A percentile compares a stretch with the other conserved stretches of the same genome.
phyloP scores from a whole-genome alignment of 2,797 vertebrate species.

The Pipistrellus pipistrellus region DNA sequence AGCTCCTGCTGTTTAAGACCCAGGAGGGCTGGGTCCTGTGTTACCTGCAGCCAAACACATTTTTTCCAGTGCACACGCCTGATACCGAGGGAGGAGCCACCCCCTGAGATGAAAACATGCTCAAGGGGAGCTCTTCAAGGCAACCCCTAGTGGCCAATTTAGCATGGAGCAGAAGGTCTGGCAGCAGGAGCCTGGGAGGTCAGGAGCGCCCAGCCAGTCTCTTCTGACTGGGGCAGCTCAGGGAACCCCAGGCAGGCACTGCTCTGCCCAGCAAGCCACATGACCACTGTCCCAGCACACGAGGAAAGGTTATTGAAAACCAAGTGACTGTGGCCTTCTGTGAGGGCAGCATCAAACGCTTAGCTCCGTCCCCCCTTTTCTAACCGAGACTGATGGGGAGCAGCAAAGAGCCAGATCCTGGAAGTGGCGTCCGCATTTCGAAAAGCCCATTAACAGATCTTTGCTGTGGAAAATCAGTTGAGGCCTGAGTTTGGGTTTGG shows the following conservation, averaged over 20 bases:
- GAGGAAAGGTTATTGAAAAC: neutral
- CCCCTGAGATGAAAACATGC: neutral
- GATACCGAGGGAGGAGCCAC: neutral
- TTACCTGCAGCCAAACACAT: neutral
- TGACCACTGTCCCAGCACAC: neutral
- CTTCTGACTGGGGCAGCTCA: too few relatives aligned
- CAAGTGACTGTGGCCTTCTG: accelerated
- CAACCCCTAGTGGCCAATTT: neutral
- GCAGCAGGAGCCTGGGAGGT: neutral
- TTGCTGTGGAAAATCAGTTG: neutral
- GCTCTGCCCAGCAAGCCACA: too few relatives aligned
- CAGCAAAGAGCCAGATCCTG: neutral
- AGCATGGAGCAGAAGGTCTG: neutral
- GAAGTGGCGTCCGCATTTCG: neutral
- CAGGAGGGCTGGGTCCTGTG: neutral
- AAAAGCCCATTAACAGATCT: neutral
- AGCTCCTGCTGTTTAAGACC: too few relatives aligned
- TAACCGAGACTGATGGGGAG: neutral
- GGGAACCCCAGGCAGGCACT: accelerated
- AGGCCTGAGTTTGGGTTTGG: neutral
- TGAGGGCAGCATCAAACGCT: accelerated
- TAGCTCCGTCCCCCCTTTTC: neutral
- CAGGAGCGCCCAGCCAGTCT: accelerated
- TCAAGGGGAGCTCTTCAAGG: neutral
- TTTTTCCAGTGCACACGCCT: neutral